Conservation (phyloP, 2,888 invertebrate species). For the Tachina lurida region DNA sequence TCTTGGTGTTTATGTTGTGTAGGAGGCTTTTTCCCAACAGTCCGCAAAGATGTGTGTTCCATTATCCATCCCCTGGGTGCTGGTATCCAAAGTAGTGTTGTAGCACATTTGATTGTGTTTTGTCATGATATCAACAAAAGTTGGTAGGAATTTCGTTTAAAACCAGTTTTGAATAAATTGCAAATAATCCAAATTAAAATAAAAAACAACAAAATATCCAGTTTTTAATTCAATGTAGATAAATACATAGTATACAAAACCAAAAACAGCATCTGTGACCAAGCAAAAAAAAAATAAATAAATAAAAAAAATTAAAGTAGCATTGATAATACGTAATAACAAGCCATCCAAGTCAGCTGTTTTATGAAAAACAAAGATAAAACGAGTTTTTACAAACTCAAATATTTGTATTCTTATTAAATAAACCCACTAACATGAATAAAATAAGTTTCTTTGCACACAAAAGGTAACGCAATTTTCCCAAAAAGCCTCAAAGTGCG, state of each 20-base stretch:
- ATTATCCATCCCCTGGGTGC: slow-evolving; percentile 19
- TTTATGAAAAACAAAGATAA: not conserved
- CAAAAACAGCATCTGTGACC: slow-evolving; percentile 29
- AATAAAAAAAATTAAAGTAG: not conserved
- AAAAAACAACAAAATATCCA: slow-evolving; percentile 45
- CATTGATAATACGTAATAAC: not conserved
- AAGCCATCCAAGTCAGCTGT: slow-evolving; percentile 35
- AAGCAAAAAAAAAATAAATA: slow-evolving; percentile 20
- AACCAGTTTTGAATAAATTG: slow-evolving; percentile 58
- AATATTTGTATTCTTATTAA: not conserved
- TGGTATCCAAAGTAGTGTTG: not conserved
- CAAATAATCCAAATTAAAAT: slow-evolving; percentile 17
- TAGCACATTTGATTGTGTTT: not conserved
- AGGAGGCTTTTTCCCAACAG: not conserved
- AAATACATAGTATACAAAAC: not conserved
- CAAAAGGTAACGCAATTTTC: not conserved
- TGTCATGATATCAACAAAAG: slow-evolving; percentile 2
- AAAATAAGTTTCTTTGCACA: not conserved
- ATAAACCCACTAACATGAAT: not conserved
- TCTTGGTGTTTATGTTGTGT: not conserved
- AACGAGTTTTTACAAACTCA: not conserved
- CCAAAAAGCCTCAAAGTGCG: not conserved
- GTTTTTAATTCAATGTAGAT: slow-evolving; percentile 38
- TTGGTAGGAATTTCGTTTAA: slow-evolving; percentile 39
- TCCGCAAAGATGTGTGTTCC: slow-evolving; percentile 25